These are phyloP conservation scores for Thalassophryne amazonica DNA, from an alignment of 2,797 vertebrate species.

Conservation along the genomic window DNA sequence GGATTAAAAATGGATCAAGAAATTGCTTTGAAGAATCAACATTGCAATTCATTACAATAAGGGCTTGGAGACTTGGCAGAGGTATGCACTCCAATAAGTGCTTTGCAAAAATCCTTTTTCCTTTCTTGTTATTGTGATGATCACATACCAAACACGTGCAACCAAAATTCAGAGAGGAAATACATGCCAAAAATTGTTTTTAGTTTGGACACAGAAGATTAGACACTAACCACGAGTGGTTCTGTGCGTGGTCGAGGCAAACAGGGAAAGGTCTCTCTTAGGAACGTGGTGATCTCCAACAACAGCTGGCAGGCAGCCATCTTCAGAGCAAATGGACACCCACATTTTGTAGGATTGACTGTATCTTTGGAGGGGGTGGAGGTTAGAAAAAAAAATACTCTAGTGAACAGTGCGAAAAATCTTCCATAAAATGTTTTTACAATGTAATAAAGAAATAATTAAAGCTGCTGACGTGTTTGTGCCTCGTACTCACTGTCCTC, in stretches of 20 bases:
- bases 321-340: slow-evolving; percentile 96
- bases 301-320: slow-evolving; percentile 97
- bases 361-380: slow-evolving; percentile 80
- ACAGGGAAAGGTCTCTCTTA: slow-evolving; percentile 95
- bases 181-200: background rate
- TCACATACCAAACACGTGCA: no score
- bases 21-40: no score
- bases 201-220: background rate
- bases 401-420: no score
- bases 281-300: slow-evolving; percentile 96
- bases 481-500: slow-evolving; percentile 90
- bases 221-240: slow-evolving; percentile 87
- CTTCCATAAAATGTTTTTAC: no score
- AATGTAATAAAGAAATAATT: no score
- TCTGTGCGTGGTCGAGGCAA: slow-evolving; percentile 93
- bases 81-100: no score
- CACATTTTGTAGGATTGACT: slow-evolving; percentile 97
- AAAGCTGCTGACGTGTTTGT: no score
- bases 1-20: no score
- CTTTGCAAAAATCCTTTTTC: no score
- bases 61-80: no score
- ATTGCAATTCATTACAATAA: no score
- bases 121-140: background rate
- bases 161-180: background rate
- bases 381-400: background rate